Evolutionary conservation across 2,113 vertebrate species (phyloP).

Genomic region (Odocoileus hemionus): DNA sequence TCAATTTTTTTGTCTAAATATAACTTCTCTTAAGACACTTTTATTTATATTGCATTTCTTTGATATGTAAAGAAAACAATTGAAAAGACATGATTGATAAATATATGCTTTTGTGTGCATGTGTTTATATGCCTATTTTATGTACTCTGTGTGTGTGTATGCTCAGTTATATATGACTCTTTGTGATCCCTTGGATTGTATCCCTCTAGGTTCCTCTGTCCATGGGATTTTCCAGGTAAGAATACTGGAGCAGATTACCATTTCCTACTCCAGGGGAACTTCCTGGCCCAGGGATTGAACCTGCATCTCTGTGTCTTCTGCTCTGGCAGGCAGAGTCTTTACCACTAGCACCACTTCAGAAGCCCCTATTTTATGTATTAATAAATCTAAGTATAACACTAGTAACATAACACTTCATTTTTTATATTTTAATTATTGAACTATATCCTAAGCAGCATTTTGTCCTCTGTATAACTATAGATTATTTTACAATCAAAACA

Average conservation of each 20-base stretch:
- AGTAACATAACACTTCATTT: background rate
- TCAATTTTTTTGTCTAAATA: background rate
- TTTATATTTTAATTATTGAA: slow-evolving; percentile 46
- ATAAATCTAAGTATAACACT: background rate
- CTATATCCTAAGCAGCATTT: slow-evolving; percentile 42
- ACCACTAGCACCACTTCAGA: background rate
- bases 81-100: slow-evolving; percentile 28
- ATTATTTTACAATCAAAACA: slow-evolving; percentile 46
- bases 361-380: background rate
- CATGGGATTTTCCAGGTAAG: background rate
- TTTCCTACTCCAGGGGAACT: background rate
- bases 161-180: background rate
- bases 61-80: background rate
- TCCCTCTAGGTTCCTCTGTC: background rate
- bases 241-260: background rate
- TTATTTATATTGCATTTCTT: slow-evolving; percentile 18
- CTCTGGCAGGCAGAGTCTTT: background rate
- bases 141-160: background rate
- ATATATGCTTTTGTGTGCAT: background rate
- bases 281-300: background rate
- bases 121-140: background rate
- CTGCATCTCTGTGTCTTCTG: background rate
- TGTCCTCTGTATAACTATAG: slow-evolving; percentile 36
- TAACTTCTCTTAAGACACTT: slow-evolving; percentile 39
- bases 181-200: background rate